Evolutionary conservation across 2,888 invertebrate species (phyloP), one percentile per base, ranked within the genome.

Genomic region (Lochmaea crataegi): DNA sequence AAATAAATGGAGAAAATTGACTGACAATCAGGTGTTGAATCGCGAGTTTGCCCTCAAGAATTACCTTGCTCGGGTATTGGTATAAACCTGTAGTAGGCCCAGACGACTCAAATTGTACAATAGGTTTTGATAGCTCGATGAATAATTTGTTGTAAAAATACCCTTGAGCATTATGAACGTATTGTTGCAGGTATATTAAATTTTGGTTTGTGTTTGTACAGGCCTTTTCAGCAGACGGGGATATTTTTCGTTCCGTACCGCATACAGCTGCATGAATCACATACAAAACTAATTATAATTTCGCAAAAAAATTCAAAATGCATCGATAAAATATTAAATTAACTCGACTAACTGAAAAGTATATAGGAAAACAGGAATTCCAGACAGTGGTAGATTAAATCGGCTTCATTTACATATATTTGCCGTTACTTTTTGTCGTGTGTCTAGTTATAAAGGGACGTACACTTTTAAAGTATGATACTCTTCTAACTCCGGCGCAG

Each of bases 351-450:
- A 38, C 32, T 38, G 45, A 16, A 53, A 53, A 16, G 53, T 53
- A 16, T 18, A 53, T 18, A 80, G 78, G 73, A 82, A 83, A 83
- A 83, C 83, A 82, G 83, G 82, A 80, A 84, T 81, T 82, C 81
- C 82, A 85, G 83, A 83, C 84, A 84, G 82, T 83, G 82, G 82
- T 80, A 82, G 80, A 82, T 82, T 84, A 84, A 75, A 85, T 84
- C 84, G 84, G 83, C 80, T 81, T 82, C 79, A 85, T 85, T 85
- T 85, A 84, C 85, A 85, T 85, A 85, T 84, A 84, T 85, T 84
- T 82, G 83, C 83, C 84, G 83, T 86, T 85, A 85, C 83, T 85
- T 83, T 82, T 82, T 83, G 83, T 80, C 79, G 77, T 77, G 80
- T 81, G 80, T 82, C 82, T 82, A 81, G 83, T 82, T 81, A 83